Percentiles rank a stretch among this genome's conserved stretches.
Evolutionary conservation across 2,113 vertebrate genomes (phyloP).

Genomic region (Cyprinus carpio): DNA sequence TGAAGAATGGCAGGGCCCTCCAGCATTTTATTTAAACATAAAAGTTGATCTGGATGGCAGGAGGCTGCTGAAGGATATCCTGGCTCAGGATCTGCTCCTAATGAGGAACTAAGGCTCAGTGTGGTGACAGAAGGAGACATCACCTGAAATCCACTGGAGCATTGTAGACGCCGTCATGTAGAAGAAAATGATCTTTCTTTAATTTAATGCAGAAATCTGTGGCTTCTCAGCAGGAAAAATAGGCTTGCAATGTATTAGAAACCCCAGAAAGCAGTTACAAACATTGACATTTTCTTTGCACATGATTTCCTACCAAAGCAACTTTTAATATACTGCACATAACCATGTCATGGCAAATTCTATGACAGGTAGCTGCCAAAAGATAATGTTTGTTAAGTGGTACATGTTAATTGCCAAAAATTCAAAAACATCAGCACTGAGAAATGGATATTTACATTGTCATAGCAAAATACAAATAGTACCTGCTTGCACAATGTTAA

Average conservation of each 20-base stretch:
- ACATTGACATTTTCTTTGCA: slow-evolving; percentile 8
- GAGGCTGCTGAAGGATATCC: slow-evolving; percentile 72
- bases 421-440: background rate
- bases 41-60: slow-evolving; percentile 77
- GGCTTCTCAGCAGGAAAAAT: slow-evolving; percentile 2
- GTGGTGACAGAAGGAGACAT: slow-evolving; percentile 75
- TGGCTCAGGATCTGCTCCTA: slow-evolving; percentile 73
- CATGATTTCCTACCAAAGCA: background rate
- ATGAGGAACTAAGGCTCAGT: slow-evolving; percentile 77
- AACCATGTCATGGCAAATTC: background rate
- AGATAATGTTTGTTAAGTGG: slow-evolving; percentile 18
- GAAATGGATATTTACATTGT: background rate
- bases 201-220: slow-evolving; percentile 12
- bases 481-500: no score
- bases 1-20: slow-evolving; percentile 71
- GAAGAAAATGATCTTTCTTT: background rate
- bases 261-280: slow-evolving; percentile 30
- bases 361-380: background rate
- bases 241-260: slow-evolving; percentile 45
- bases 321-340: background rate
- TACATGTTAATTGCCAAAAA: background rate
- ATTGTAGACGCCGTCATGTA: slow-evolving; percentile 32
- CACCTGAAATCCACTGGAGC: slow-evolving; percentile 25
- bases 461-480: background rate
- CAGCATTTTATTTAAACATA: slow-evolving; percentile 62